Evolutionary conservation across 2,113 vertebrate species (phyloP).

Genomic region (Strix uralensis): DNA sequence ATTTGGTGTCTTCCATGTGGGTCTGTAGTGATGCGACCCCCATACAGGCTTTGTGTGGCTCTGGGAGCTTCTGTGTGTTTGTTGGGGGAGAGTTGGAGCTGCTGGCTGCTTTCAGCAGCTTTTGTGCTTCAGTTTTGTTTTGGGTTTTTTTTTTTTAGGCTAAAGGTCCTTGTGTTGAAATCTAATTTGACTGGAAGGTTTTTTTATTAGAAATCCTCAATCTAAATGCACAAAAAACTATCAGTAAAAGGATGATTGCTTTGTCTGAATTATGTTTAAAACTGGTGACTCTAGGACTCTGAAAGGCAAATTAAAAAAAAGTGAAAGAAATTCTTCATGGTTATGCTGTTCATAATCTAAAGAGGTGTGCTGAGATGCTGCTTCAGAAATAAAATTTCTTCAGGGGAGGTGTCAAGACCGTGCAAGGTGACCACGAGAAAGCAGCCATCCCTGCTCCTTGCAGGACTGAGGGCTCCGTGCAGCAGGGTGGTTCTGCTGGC

Average conservation of each 20-base stretch:
- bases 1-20: neutral
- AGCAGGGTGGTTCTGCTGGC: neutral
- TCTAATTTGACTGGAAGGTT: neutral
- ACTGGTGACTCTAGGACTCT: neutral
- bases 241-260: neutral
- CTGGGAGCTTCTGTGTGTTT: accelerated
- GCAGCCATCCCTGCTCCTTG: too few relatives aligned
- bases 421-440: accelerated
- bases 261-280: neutral
- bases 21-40: accelerated
- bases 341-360: neutral
- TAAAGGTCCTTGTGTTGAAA: neutral
- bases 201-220: neutral
- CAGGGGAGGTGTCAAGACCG: accelerated
- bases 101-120: neutral
- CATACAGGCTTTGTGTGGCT: accelerated
- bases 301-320: neutral
- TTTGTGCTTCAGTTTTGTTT: neutral
- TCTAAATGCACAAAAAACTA: accelerated
- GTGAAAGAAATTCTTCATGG: neutral
- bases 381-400: neutral
- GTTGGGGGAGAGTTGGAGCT: neutral
- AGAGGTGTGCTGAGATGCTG: neutral
- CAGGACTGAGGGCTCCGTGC: neutral
- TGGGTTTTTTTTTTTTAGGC: neutral